Evolutionary conservation across 2,113 vertebrate species (phyloP).

Genomic region (Colius striatus): DNA sequence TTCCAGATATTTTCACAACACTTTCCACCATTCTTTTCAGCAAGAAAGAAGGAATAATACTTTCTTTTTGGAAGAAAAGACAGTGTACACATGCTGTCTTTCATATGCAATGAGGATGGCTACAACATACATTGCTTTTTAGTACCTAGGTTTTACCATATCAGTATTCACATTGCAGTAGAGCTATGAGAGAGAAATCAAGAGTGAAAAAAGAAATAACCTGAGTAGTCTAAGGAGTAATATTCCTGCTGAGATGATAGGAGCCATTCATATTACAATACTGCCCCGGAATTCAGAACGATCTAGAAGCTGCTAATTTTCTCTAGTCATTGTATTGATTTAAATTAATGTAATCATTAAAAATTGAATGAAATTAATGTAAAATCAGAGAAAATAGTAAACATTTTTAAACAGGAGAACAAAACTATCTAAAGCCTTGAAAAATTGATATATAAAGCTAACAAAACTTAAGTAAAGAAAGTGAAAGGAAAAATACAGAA

Average conservation of each 20-base stretch:
- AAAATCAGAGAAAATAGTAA: background rate
- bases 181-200: background rate
- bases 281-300: background rate
- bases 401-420: background rate
- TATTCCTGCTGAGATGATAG: background rate
- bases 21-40: background rate
- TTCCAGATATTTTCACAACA: background rate
- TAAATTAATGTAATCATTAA: background rate
- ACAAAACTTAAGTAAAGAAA: background rate
- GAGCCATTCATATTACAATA: rapidly evolving
- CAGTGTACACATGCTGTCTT: background rate
- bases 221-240: background rate
- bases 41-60: background rate
- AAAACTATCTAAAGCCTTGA: background rate
- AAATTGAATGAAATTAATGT: background rate
- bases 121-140: background rate
- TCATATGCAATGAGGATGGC: background rate
- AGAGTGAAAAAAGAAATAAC: background rate
- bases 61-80: background rate
- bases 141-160: background rate
- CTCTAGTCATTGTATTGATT: background rate
- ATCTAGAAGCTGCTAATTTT: background rate
- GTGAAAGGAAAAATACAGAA: background rate
- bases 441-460: background rate
- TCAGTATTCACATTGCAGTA: background rate